Evolutionary conservation across 2,888 invertebrate genomes (phyloP), one percentile per base, ranked within the genome.

Genomic region (Matsumyia berberina): DNA sequence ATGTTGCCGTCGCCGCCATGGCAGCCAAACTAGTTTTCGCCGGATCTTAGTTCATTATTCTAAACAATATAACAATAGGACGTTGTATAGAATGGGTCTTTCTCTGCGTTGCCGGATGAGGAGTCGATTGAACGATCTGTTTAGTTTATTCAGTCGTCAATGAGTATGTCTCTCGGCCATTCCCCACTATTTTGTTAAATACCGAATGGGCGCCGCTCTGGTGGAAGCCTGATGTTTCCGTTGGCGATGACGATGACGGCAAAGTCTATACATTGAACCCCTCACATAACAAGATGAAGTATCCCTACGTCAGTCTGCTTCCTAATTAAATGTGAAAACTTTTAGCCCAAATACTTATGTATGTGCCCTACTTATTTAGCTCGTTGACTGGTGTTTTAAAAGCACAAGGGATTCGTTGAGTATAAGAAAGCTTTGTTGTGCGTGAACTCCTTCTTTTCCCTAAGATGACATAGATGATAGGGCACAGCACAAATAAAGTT

Each of bases 101-200:
- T 33, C 9, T 12, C 12, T 55, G 17, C 17, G 8, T 17, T 53
- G 39, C 11, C 53, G 35, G 44, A 19, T 44, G 31, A 19, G 46
- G 9, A 24, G 39, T 31, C 44, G 35, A 64, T 62, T 62, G 44
- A 55, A 53, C 53, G 31, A 53, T 35, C 53, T 74, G 55, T 64
- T 64, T 44, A 55, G 46, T 74, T 55, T 74, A 74, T 31, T 74
- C 64, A 74, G 35, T 57, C 44, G 42, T 29, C 64, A 55, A 66
- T 66, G 66, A 15, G 53, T 33, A 11, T 37, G 29, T 49, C 8
- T 29, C 5, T 35, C 11, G 0, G 1, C 53, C 39, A 15, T 35
- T 31, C n/a, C 46, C 44, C 44, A 44, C 35, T 55, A 39, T 29
- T 39, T 55, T 29, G 44, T 44, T 57, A 42, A 31, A 31, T 31